Evolutionary conservation across 2,797 vertebrate genomes (phyloP).

Genomic region (Choloepus didactylus): DNA sequence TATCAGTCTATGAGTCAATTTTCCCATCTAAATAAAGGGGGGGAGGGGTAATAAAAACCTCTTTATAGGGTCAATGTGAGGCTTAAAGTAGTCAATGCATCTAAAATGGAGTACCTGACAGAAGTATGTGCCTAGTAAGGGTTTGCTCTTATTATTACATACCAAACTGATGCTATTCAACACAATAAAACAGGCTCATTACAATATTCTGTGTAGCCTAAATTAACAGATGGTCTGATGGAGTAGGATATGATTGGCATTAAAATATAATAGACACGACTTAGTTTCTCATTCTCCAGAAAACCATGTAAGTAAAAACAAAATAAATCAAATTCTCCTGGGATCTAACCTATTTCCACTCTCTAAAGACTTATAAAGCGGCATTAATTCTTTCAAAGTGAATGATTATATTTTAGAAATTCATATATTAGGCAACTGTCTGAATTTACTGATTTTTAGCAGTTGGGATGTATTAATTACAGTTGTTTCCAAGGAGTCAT

Average conservation of each 20-base stretch:
- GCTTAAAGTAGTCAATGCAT: neutral
- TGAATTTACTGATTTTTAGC: slow-evolving; percentile 42
- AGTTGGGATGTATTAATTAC: slow-evolving; percentile 49
- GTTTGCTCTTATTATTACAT: slow-evolving; percentile 38
- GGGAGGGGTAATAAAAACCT: neutral
- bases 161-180: slow-evolving; percentile 18
- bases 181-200: slow-evolving; percentile 23
- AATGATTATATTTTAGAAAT: slow-evolving; percentile 57
- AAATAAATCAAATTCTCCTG: neutral
- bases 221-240: slow-evolving; percentile 22
- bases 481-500: slow-evolving; percentile 7
- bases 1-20: slow-evolving; percentile 3
- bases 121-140: neutral
- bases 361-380: neutral
- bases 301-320: slow-evolving; percentile 64
- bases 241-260: neutral
- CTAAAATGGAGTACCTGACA: neutral
- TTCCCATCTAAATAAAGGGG: neutral
- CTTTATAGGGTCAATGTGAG: neutral
- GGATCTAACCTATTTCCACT: neutral
- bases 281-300: slow-evolving; percentile 44
- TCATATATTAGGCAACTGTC: slow-evolving; percentile 40
- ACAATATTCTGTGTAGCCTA: neutral
- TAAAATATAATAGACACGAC: slow-evolving; percentile 37
- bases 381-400: slow-evolving; percentile 51